Evolutionary conservation across 1,140 invertebrate genomes (phyloP), one percentile per base, ranked within the genome.

Genomic region (Zaprionus vittiger): DNA sequence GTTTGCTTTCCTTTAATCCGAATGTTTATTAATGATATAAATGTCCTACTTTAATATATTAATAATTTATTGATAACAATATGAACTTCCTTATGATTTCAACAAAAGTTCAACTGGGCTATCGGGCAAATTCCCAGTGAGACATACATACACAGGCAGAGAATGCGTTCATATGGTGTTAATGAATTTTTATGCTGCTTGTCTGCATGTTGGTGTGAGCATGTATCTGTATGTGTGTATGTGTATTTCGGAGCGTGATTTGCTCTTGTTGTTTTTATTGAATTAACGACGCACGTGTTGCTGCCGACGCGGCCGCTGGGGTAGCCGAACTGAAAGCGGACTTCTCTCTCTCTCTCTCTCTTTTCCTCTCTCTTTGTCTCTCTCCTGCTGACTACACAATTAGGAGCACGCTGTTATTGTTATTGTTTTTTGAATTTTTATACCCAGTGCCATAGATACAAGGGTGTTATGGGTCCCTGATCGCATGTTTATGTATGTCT

Each of bases 211-310:
- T 24, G 47, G 22, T 41, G n/a, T 57, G n/a, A 59, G 66, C 17
- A 22, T 47, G 34, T 72, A 49, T 57, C 26, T 20, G 54, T 56
- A 41, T 62, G 41, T 72, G 55, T 52, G 54, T 49, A 41, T 65
- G 44, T 59, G 59, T 60, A 41, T 17, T 47, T 47, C 6, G 7
- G n/a, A 17, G n/a, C 20, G n/a, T 47, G 41, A 65, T 63, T 60
- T 78, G 49, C 67, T 83, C 80, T 69, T 73, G 68, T 73, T 86
- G 64, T 81, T 83, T 71, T 80, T 87, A 83, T 86, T 87, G 73
- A 86, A 83, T 86, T 87, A 80, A 83, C 83, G 80, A 69, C 84
- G 84, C 83, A 86, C 83, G 83, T 86, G 83, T 86, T 86, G 80
- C 83, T 66, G 75, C 59, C 41, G 41, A 44, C 17, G n/a, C 15